These are phyloP conservation scores for Drosophila buzzatii DNA, from an alignment of 2,888 invertebrate species.

Conservation along the genomic window DNA sequence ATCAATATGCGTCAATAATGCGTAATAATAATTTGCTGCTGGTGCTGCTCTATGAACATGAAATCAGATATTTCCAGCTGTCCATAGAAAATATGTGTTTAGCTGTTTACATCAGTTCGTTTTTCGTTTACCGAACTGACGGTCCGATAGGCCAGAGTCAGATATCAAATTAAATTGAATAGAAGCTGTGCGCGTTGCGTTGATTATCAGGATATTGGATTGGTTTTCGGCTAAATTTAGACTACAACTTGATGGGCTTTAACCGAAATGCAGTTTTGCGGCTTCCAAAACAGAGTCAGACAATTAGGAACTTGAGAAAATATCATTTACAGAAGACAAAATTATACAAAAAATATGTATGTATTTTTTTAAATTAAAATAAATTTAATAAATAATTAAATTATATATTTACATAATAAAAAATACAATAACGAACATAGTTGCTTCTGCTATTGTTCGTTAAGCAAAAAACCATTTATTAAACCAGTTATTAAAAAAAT, in stretches of 20 bases:
- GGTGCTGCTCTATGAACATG: background rate
- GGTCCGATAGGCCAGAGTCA: background rate
- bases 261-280: constrained; percentile 7
- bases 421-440: too few species aligned
- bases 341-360: too few species aligned
- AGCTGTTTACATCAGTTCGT: background rate
- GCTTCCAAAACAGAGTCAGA: constrained; percentile 7
- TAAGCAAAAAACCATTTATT: too few species aligned
- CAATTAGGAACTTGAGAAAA: background rate
- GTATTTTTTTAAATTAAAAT: too few species aligned
- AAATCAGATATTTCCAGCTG: constrained; percentile 11
- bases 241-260: constrained; percentile 10
- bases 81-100: background rate
- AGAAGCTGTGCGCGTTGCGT: background rate
- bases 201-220: background rate
- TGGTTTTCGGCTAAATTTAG: constrained; percentile 9
- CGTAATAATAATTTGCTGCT: constrained; percentile 23
- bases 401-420: too few species aligned
- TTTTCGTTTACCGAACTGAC: background rate
- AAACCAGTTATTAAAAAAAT: too few species aligned
- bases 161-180: constrained; percentile 1
- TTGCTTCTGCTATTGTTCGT: too few species aligned
- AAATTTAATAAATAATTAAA: too few species aligned
- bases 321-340: too few species aligned
- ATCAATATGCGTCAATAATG: constrained; percentile 32